phyloP scores from a whole-genome alignment of 1,140 invertebrate genomes.

The Drosophila trapezifrons region DNA sequence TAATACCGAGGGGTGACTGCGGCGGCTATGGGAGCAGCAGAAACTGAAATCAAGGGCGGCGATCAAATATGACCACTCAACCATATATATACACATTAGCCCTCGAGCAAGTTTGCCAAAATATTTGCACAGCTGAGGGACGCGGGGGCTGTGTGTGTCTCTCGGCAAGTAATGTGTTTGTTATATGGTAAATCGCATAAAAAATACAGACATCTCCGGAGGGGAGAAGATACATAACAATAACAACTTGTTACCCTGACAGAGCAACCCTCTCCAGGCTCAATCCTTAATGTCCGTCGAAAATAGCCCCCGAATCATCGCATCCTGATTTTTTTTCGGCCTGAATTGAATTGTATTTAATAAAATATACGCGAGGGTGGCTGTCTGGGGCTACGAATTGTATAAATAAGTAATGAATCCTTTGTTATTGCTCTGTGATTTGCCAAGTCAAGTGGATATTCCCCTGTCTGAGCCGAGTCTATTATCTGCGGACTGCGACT shows the following conservation, averaged over 20 bases:
- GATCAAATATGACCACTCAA: slow-evolving; percentile 83
- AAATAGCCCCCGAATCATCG: slow-evolving; percentile 67
- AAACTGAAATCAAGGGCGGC: slow-evolving; percentile 60
- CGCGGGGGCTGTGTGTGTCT: not conserved
- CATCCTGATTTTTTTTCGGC: slow-evolving; percentile 16
- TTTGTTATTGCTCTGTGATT: slow-evolving; percentile 75
- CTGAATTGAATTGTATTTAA: slow-evolving; percentile 80
- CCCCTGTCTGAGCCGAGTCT: slow-evolving; percentile 25
- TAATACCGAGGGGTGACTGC: slow-evolving; percentile 15
- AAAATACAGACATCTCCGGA: slow-evolving; percentile 55
- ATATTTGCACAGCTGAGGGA: slow-evolving; percentile 70
- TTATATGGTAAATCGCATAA: slow-evolving; percentile 82
- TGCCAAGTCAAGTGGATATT: slow-evolving; percentile 71
- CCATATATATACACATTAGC: slow-evolving; percentile 67
- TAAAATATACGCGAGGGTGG: slow-evolving; percentile 70
- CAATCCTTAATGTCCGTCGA: slow-evolving; percentile 51
- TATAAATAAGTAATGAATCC: slow-evolving; percentile 78
- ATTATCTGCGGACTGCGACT: slow-evolving; percentile 42
- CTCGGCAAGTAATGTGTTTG: slow-evolving; percentile 70
- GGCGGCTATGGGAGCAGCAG: slow-evolving; percentile 7
- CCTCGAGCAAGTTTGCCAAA: slow-evolving; percentile 70
- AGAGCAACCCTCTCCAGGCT: slow-evolving; percentile 10
- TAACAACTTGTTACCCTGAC: slow-evolving; percentile 67
- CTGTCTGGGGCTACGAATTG: slow-evolving; percentile 27
- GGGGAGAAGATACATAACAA: slow-evolving; percentile 58